Percentiles rank a stretch among this genome's conserved stretches.
Conservation (phyloP, 1,140 invertebrate species). For the Lepidurus couesii region DNA sequence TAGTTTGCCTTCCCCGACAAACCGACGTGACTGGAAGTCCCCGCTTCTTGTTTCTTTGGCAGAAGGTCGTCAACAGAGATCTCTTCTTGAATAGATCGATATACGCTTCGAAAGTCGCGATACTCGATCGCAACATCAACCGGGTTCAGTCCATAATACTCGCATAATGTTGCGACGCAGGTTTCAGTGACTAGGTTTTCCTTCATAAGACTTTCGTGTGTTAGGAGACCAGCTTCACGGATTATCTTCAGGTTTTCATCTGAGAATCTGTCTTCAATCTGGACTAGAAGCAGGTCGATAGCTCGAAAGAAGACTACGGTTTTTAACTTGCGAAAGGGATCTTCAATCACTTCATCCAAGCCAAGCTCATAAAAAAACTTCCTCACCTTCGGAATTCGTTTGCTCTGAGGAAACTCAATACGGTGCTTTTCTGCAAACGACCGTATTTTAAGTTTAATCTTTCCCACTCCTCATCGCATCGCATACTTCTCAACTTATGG, state of each 20-base stretch:
- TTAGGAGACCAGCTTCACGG: constrained; percentile 6
- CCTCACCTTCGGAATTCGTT: background rate
- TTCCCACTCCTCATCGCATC: constrained; percentile 15
- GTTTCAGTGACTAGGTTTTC: background rate
- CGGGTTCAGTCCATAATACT: background rate
- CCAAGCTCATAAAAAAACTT: background rate
- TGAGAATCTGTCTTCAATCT: background rate
- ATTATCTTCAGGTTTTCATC: background rate
- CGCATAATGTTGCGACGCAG: background rate
- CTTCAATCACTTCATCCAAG: background rate
- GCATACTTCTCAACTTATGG: background rate
- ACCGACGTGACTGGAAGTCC: background rate
- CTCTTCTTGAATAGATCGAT: background rate
- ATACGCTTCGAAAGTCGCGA: background rate
- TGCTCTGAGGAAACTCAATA: background rate
- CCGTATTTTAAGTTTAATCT: background rate
- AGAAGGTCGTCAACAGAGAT: background rate
- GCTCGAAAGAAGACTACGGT: background rate
- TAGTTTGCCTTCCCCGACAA: background rate
- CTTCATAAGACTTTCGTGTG: background rate
- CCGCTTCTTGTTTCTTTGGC: constrained; percentile 3
- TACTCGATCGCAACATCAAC: background rate
- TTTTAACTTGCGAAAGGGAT: background rate
- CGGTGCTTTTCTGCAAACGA: background rate
- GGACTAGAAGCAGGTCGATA: background rate